These are phyloP conservation scores for Rambutsinella grinnellia DNA, from an alignment of 2,888 invertebrate genomes.

Conservation along the genomic window DNA sequence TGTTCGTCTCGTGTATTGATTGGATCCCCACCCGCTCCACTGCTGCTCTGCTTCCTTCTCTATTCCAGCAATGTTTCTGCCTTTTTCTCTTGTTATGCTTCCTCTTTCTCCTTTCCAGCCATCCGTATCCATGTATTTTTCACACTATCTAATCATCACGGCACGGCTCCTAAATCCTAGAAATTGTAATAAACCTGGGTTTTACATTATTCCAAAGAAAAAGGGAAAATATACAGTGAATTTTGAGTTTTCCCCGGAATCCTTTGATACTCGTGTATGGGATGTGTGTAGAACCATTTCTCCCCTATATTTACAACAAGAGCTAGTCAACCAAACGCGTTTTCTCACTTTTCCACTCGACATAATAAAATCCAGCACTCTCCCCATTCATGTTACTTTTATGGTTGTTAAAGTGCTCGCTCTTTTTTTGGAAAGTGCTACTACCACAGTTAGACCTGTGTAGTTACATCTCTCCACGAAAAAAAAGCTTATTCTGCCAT, in stretches of 20 bases:
- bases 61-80: neutral
- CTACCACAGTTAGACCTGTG: neutral
- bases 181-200: neutral
- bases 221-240: no score
- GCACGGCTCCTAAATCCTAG: neutral
- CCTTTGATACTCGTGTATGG: neutral
- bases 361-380: neutral
- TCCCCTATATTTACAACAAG: neutral
- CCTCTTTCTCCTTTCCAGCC: neutral
- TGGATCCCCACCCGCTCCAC: slow-evolving; percentile 65
- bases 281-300: neutral
- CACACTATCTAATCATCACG: neutral
- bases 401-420: neutral
- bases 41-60: neutral
- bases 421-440: neutral
- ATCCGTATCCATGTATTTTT: neutral
- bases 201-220: neutral
- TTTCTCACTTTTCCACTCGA: neutral
- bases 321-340: neutral
- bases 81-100: neutral
- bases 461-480: neutral
- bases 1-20: slow-evolving; percentile 66
- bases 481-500: neutral
- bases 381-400: neutral
- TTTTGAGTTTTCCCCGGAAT: neutral